phyloP scores from a whole-genome alignment of 2,888 invertebrate genomes.

The Trichopria drosophilae region DNA sequence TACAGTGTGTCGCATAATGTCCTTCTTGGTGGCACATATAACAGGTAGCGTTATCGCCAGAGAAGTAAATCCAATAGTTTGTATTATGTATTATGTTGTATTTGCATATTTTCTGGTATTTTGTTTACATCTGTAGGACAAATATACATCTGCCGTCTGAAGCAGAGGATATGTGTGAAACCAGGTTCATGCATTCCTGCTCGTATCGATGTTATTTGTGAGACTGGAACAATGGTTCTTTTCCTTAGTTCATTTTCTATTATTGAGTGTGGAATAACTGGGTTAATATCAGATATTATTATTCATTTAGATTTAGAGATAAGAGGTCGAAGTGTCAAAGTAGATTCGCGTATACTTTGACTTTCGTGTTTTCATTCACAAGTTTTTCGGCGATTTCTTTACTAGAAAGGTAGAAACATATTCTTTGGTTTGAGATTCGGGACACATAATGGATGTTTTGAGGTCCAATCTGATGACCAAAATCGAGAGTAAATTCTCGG shows the following conservation, averaged over 20 bases:
- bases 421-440: conserved; percentile 1
- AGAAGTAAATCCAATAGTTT: too few relatives aligned
- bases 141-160: background rate
- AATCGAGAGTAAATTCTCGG: conserved; percentile 7
- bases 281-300: conserved; percentile 31
- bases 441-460: conserved; percentile 2
- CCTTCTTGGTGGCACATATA: too few relatives aligned
- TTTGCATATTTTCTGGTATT: background rate
- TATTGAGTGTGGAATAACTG: conserved; percentile 30
- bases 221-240: background rate
- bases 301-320: conserved; percentile 21
- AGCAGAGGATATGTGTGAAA: background rate
- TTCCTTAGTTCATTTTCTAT: conserved; percentile 17
- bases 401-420: conserved; percentile 5
- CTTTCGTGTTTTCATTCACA: conserved; percentile 8
- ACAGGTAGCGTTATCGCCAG: too few relatives aligned
- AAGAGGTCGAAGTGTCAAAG: conserved; percentile 23
- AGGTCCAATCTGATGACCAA: background rate
- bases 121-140: background rate
- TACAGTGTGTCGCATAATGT: too few relatives aligned
- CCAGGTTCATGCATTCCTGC: background rate
- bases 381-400: conserved; percentile 4
- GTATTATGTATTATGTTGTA: background rate
- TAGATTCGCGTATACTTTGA: conserved; percentile 11
- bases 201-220: background rate